A percentile compares a stretch with the other conserved stretches of the same genome.
Conservation (phyloP, 2,113 vertebrate species). For the Notarius quadriscutis region DNA sequence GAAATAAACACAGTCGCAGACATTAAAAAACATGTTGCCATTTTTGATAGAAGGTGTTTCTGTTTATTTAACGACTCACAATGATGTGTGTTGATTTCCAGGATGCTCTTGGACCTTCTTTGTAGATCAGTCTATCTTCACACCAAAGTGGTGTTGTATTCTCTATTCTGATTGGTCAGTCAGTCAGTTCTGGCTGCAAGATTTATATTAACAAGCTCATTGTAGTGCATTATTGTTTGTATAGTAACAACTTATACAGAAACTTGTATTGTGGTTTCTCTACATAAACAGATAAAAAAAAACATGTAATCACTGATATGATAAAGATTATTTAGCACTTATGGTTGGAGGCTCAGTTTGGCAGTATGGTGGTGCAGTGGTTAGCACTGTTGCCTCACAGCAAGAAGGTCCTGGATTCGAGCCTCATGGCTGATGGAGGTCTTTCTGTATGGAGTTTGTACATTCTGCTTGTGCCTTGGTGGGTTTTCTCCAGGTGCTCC, state of each 20-base stretch:
- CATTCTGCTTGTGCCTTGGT: too few relatives aligned
- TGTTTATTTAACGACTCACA: not conserved
- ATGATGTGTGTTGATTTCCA: not conserved
- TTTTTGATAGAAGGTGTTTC: not conserved
- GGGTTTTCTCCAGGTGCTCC: too few relatives aligned
- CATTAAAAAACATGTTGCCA: not conserved
- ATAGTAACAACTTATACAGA: not conserved
- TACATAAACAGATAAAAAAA: not conserved
- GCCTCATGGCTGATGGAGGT: too few relatives aligned
- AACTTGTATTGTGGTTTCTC: not conserved
- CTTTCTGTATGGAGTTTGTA: too few relatives aligned
- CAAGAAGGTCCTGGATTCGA: too few relatives aligned
- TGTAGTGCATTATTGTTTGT: not conserved
- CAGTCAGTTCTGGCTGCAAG: not conserved
- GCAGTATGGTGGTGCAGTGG: too few relatives aligned
- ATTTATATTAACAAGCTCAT: not conserved
- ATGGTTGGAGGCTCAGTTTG: too few relatives aligned
- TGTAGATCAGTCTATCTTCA: not conserved
- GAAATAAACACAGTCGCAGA: not conserved
- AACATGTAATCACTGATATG: not conserved
- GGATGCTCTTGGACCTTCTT: not conserved
- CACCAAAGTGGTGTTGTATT: not conserved
- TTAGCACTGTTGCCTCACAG: too few relatives aligned
- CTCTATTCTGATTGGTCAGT: not conserved
- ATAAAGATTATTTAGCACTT: not conserved